Evolutionary conservation across 1,140 invertebrate genomes (phyloP).

Genomic region (Stenopsyche tienmushanensis): DNA sequence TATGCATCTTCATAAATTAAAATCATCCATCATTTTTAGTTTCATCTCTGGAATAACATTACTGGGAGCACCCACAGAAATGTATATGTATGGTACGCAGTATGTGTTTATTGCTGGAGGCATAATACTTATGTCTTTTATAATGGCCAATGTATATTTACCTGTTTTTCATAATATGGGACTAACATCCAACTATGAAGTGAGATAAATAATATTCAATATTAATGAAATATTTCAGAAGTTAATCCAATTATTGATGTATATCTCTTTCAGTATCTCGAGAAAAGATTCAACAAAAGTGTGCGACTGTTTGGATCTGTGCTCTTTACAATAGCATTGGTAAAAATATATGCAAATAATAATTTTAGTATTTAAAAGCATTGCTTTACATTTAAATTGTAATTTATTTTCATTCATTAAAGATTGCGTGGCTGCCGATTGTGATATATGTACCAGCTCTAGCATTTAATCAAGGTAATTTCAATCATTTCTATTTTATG

Average conservation of each 20-base stretch:
- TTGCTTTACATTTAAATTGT: too few species aligned
- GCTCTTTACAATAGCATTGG: conserved; percentile 69
- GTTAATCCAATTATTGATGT: conserved; percentile 30
- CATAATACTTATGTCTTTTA: conserved; percentile 64
- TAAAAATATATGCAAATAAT: conserved; percentile 57
- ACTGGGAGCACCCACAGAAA: conserved; percentile 79
- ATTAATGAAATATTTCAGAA: conserved; percentile 18
- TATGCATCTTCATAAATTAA: conserved; percentile 6
- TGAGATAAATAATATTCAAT: conserved; percentile 45
- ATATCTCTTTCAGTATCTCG: conserved; percentile 68
- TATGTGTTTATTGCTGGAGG: conserved; percentile 68
- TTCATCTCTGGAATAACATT: conserved; percentile 87
- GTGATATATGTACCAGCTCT: conserved; percentile 74
- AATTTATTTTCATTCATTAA: too few species aligned
- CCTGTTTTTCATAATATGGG: conserved; percentile 81
- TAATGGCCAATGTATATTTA: conserved; percentile 73
- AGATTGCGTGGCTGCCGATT: conserved; percentile 68
- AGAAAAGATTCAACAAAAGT: conserved; percentile 71
- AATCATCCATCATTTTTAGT: conserved; percentile 54
- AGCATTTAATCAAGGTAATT: conserved; percentile 72
- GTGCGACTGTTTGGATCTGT: conserved; percentile 71
- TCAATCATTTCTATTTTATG: neutral
- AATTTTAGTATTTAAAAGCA: too few species aligned
- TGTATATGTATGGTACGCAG: conserved; percentile 79
- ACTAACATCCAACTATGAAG: conserved; percentile 84